Evolutionary conservation across 2,888 invertebrate genomes (phyloP).

Genomic region (Falcaria lacertinaria): DNA sequence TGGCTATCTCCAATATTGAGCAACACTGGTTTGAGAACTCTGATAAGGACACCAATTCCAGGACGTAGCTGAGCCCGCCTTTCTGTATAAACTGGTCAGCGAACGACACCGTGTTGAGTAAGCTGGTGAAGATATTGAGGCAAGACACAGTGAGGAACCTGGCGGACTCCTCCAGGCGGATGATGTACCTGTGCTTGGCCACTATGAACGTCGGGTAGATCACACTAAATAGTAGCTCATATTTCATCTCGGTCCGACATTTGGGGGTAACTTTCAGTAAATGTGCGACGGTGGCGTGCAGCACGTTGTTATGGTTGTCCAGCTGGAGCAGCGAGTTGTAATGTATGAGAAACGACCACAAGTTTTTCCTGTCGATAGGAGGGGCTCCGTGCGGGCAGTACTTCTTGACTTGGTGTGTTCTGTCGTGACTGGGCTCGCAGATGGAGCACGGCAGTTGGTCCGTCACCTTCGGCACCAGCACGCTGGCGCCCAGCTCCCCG

Average conservation of each 20-base stretch:
- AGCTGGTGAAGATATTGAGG: slow-evolving; percentile 78
- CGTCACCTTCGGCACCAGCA: slow-evolving; percentile 44
- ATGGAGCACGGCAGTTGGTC: slow-evolving; percentile 68
- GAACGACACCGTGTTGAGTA: slow-evolving; percentile 76
- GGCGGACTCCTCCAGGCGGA: slow-evolving; percentile 64
- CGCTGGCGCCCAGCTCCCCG: slow-evolving; percentile 77
- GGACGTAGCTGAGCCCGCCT: slow-evolving; percentile 77
- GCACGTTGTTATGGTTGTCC: slow-evolving; percentile 71
- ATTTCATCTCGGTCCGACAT: slow-evolving; percentile 75
- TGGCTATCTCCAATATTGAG: slow-evolving; percentile 80
- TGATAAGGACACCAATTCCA: slow-evolving; percentile 73
- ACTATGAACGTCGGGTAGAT: slow-evolving; percentile 81
- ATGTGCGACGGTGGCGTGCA: slow-evolving; percentile 80
- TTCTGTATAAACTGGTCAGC: slow-evolving; percentile 80
- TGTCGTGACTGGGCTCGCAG: slow-evolving; percentile 57
- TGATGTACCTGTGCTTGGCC: slow-evolving; percentile 71
- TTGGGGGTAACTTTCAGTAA: slow-evolving; percentile 78
- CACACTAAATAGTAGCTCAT: slow-evolving; percentile 79
- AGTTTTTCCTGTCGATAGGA: slow-evolving; percentile 52
- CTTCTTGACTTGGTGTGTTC: slow-evolving; percentile 39
- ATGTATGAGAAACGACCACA: slow-evolving; percentile 80
- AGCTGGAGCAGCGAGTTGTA: slow-evolving; percentile 78
- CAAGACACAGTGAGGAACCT: slow-evolving; percentile 81
- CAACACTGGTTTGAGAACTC: slow-evolving; percentile 81
- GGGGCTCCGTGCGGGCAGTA: slow-evolving; percentile 49